Percentiles rank a stretch among this genome's conserved stretches.
Conservation (phyloP, 2,113 vertebrate genomes). For the Hyperopisus bebe region DNA sequence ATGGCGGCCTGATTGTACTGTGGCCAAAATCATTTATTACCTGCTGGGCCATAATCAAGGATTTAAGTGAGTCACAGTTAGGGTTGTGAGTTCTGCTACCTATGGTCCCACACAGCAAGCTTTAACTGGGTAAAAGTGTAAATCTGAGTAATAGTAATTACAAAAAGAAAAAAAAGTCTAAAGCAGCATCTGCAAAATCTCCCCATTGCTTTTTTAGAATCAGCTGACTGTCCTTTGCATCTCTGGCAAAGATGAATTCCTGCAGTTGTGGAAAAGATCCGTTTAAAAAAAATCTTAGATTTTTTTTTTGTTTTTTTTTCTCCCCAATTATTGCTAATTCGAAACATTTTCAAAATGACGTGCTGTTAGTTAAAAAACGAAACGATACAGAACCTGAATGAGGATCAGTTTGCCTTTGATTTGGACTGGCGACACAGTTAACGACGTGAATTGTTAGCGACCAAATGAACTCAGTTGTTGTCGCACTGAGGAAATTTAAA, state of each 20-base stretch:
- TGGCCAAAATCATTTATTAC: background rate
- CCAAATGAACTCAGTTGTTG: too few species aligned
- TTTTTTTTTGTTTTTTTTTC: background rate
- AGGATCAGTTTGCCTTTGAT: background rate
- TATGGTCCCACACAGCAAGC: background rate
- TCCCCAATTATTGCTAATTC: background rate
- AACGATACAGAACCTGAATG: background rate
- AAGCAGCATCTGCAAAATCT: background rate
- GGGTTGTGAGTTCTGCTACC: background rate
- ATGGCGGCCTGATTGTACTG: background rate
- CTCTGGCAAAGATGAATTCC: background rate
- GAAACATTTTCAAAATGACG: background rate
- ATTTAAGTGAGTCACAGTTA: background rate
- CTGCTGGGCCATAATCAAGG: background rate
- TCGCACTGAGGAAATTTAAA: too few species aligned
- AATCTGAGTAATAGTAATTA: background rate
- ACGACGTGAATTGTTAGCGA: background rate
- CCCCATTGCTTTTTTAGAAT: background rate
- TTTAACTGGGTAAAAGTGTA: background rate
- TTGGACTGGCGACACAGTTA: background rate
- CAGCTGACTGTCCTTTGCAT: background rate
- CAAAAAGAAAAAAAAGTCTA: background rate
- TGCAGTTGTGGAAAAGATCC: background rate
- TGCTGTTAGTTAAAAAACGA: background rate
- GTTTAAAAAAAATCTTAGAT: background rate